Evolutionary conservation across 2,113 vertebrate species (phyloP).

Genomic region (Ondatra zibethicus): DNA sequence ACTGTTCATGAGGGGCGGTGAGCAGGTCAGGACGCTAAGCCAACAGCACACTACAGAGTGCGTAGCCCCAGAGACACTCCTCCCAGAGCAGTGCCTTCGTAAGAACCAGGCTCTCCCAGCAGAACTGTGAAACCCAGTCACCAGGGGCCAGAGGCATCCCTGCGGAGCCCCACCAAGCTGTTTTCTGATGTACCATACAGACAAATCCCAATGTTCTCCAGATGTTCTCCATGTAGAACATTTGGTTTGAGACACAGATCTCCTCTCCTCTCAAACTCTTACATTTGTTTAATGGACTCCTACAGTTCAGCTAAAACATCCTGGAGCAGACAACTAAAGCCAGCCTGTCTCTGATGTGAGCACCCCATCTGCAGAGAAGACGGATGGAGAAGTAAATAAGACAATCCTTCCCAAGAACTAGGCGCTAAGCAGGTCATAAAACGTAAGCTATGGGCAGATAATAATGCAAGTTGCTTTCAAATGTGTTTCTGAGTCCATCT

Average conservation of each 20-base stretch:
- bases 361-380: conserved; percentile 85
- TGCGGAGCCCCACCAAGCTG: conserved; percentile 84
- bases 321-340: conserved; percentile 88
- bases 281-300: conserved; percentile 88
- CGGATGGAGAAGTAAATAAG: conserved; percentile 83
- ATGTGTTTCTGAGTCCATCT: conserved; percentile 82
- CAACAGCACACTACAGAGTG: conserved; percentile 79
- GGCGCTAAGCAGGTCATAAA: conserved; percentile 87
- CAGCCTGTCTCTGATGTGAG: conserved; percentile 81
- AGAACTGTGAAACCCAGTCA: conserved; percentile 85
- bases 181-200: conserved; percentile 85
- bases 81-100: conserved; percentile 73
- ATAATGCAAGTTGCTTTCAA: conserved; percentile 85
- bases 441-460: conserved; percentile 84
- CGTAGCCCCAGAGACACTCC: conserved; percentile 73
- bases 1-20: conserved; percentile 49
- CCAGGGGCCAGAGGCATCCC: conserved; percentile 86
- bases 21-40: conserved; percentile 75
- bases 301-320: conserved; percentile 88
- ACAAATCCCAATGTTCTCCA: conserved; percentile 87
- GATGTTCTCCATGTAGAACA: conserved; percentile 90
- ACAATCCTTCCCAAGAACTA: conserved; percentile 84
- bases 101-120: conserved; percentile 85
- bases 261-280: conserved; percentile 87
- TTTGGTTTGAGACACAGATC: conserved; percentile 85